phyloP scores from a whole-genome alignment of 2,797 vertebrate species.

The Neomorphus geoffroyi region DNA sequence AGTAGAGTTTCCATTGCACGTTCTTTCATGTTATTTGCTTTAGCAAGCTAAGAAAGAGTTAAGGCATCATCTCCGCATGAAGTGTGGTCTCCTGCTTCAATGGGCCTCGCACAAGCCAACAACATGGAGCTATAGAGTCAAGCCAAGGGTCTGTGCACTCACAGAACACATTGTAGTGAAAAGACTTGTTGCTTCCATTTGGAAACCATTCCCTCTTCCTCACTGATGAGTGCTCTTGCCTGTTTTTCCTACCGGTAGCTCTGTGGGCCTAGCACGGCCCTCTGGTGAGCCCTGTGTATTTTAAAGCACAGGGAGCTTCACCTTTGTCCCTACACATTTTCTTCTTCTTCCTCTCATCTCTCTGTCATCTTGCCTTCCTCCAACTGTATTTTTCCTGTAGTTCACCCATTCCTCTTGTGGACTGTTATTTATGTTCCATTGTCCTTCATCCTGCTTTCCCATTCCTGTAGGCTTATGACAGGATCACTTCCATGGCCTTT shows the following conservation, averaged over 20 bases:
- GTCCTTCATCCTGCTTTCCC: not conserved
- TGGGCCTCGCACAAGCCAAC: not conserved
- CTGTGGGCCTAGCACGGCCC: not conserved
- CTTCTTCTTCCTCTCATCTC: not conserved
- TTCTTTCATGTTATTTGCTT: not conserved
- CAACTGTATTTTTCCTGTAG: not conserved
- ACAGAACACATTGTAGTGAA: not conserved
- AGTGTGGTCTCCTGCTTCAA: not conserved
- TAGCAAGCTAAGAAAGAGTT: not conserved
- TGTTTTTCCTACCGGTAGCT: not conserved
- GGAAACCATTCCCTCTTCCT: not conserved
- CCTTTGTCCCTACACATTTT: not conserved
- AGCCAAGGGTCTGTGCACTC: not conserved
- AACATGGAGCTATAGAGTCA: not conserved
- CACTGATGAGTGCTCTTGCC: not conserved
- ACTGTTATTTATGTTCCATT: not conserved
- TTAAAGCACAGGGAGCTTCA: not conserved
- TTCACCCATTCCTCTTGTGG: not conserved
- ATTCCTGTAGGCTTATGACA: not conserved
- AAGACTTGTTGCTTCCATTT: not conserved
- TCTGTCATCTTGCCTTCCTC: not conserved
- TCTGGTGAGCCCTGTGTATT: not conserved
- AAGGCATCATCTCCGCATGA: not conserved
- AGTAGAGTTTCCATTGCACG: not conserved
- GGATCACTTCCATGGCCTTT: not conserved